Base-by-base conservation (phyloP, 2,888 invertebrate species). In the Rhingia campestris region DNA sequence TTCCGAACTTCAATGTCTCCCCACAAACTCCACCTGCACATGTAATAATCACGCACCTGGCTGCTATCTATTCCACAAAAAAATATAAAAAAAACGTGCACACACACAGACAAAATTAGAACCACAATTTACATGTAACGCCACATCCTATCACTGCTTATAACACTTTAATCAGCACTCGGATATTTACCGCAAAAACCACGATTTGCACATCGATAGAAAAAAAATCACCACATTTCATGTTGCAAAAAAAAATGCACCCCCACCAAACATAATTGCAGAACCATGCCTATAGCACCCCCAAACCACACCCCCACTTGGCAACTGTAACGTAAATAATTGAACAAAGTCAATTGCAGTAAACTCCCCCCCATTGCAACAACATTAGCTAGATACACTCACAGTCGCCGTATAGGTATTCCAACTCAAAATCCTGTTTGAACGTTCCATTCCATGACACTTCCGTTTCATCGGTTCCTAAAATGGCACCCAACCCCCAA, bases 271-370 rank as follows among this genome's bases (percentile, higher is more conserved):
- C 47, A 58, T 69, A 69, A 74, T 79, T 58, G 64, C 79, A 64
- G 51, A 58, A 14, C 37, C 9, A 66, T 49, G 22, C 30, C 6
- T 6, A 5, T 14, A 10, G 33, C 6, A 1, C 22, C 61, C 58
- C 3, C 47, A 37, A n/a, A 4, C 35, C 7, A 10, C 3, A 37
- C 4, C 39, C 37, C 47, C 33, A 51, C 63, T 43, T 47, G 56
- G 33, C 37, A 56, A 59, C 51, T 61, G 47, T 22, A 58, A 77
- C 58, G 69, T 84, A 69, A 80, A 79, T 80, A 84, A 84, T 84
- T 84, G 74, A 84, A 84, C 84, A 80, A 80, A 84, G 84, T 70
- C 80, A 74, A 84, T 84, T 70, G 67, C 74, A 54, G 80, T 84
- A 80, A 80, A 80, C 84, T 70, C 49, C 59, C 53, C 53, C 22